Evolutionary conservation across 2,113 vertebrate species (phyloP).

Genomic region (Tringa solitaria): DNA sequence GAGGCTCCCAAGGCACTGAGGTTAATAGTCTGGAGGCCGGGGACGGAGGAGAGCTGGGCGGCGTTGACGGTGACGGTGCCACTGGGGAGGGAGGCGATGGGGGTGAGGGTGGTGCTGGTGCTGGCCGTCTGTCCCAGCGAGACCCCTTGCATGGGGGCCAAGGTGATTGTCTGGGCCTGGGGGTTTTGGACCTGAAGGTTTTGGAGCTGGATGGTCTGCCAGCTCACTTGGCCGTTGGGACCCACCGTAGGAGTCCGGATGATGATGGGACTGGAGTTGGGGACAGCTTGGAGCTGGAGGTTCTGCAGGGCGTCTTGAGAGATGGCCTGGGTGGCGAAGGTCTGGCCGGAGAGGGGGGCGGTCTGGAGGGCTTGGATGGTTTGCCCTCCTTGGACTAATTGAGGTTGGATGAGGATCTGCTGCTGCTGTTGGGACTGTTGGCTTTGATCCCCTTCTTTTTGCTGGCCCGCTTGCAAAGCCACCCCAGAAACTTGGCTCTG

Average conservation of each 20-base stretch:
- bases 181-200: slow-evolving; percentile 86
- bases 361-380: slow-evolving; percentile 87
- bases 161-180: slow-evolving; percentile 89
- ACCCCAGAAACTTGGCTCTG: slow-evolving; percentile 71
- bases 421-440: slow-evolving; percentile 84
- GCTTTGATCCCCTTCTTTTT: slow-evolving; percentile 77
- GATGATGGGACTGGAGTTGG: slow-evolving; percentile 89
- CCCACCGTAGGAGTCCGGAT: slow-evolving; percentile 89
- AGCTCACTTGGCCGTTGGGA: slow-evolving; percentile 94
- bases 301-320: slow-evolving; percentile 93
- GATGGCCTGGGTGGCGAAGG: slow-evolving; percentile 88
- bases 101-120: slow-evolving; percentile 77
- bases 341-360: slow-evolving; percentile 80
- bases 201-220: slow-evolving; percentile 97
- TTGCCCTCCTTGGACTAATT: slow-evolving; percentile 86
- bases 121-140: slow-evolving; percentile 82
- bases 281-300: slow-evolving; percentile 89
- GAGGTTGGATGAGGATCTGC: slow-evolving; percentile 84
- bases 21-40: slow-evolving; percentile 94
- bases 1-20: slow-evolving; percentile 88
- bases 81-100: slow-evolving; percentile 79
- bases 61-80: slow-evolving; percentile 85
- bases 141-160: slow-evolving; percentile 89
- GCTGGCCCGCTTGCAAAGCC: slow-evolving; percentile 69
- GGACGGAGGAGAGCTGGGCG: slow-evolving; percentile 87